phyloP scores from a whole-genome alignment of 2,888 invertebrate genomes.

The Petrophora chlorosata region DNA sequence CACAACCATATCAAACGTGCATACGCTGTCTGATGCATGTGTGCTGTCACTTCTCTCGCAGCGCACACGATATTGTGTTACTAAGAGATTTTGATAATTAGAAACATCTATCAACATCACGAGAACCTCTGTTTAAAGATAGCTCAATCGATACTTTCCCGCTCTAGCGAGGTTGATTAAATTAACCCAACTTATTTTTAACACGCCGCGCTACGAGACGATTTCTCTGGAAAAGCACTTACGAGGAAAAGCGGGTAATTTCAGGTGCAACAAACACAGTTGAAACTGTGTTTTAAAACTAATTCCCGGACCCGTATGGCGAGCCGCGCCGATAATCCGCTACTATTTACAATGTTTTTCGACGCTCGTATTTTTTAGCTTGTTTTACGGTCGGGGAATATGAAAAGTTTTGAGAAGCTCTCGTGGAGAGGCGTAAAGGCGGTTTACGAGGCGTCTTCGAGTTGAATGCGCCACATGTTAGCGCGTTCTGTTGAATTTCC shows the following conservation, averaged over 20 bases:
- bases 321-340: conserved; percentile 69
- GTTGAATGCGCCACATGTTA: conserved; percentile 77
- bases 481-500: conserved; percentile 70
- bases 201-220: conserved; percentile 37
- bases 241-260: conserved; percentile 61
- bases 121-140: background rate
- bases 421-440: conserved; percentile 77
- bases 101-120: conserved; percentile 23
- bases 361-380: conserved; percentile 81
- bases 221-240: conserved; percentile 41
- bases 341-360: conserved; percentile 82
- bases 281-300: conserved; percentile 79
- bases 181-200: conserved; percentile 57
- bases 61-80: conserved; percentile 34
- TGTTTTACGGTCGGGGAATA: conserved; percentile 80
- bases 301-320: conserved; percentile 64
- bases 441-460: conserved; percentile 82
- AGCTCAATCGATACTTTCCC: background rate
- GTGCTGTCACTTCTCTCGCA: conserved; percentile 28
- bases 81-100: conserved; percentile 43
- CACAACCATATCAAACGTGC: conserved; percentile 41
- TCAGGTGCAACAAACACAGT: conserved; percentile 67
- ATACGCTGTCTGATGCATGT: conserved; percentile 36
- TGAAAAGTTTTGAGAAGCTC: conserved; percentile 82
- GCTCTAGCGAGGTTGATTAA: conserved; percentile 33